These are phyloP conservation scores for Telmatochromis bifrenatus DNA, from an alignment of 2,113 vertebrate species.

Conservation along the genomic window DNA sequence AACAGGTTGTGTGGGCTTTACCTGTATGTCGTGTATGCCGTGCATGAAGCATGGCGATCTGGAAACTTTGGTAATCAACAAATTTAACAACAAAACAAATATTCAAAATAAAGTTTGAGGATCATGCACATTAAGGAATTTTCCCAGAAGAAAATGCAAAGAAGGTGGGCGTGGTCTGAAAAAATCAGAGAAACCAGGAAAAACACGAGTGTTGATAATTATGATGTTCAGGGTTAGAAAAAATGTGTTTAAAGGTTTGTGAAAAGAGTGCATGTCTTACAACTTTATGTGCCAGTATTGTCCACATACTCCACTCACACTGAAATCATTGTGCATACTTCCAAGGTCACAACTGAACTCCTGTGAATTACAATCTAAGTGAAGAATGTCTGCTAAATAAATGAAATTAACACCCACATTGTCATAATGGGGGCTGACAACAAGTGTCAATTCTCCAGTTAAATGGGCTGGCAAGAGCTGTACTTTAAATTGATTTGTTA, in stretches of 20 bases:
- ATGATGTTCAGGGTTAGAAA: neutral
- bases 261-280: neutral
- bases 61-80: neutral
- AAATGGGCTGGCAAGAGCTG: constrained; percentile 22
- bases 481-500: constrained; percentile 55
- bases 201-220: neutral
- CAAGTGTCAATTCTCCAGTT: constrained; percentile 24
- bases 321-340: neutral
- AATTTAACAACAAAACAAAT: neutral
- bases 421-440: constrained; percentile 27
- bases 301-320: neutral
- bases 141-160: neutral
- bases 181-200: neutral
- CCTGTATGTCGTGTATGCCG: neutral
- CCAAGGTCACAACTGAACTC: constrained; percentile 1
- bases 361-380: neutral
- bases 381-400: neutral
- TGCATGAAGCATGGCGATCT: neutral
- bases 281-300: neutral
- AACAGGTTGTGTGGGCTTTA: neutral
- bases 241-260: neutral
- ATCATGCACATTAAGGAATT: neutral
- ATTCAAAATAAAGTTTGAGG: neutral
- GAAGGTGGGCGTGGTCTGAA: neutral
- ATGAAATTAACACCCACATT: constrained; percentile 20